Conservation (phyloP, 2,797 vertebrate species). For the Hozukius guyotensis region DNA sequence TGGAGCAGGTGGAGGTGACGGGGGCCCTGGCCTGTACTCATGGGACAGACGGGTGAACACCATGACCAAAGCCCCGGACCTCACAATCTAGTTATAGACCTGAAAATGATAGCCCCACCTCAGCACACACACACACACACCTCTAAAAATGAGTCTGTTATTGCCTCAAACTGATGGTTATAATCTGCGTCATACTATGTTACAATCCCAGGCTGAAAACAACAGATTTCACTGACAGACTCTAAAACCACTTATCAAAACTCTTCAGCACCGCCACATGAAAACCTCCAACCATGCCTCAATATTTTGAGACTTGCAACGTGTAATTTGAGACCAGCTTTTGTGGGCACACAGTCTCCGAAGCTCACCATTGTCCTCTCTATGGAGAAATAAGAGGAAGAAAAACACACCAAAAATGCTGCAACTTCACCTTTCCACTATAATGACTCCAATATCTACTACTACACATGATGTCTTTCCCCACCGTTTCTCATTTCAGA, state of each 20-base stretch:
- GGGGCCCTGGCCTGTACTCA: slow-evolving; percentile 75
- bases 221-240: slow-evolving; percentile 66
- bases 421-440: slow-evolving; percentile 40
- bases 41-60: slow-evolving; percentile 78
- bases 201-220: slow-evolving; percentile 59
- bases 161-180: slow-evolving; percentile 39
- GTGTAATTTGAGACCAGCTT: slow-evolving; percentile 70
- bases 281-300: slow-evolving; percentile 72
- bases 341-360: slow-evolving; percentile 53
- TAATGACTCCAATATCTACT: slow-evolving; percentile 39
- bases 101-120: slow-evolving; percentile 61
- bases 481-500: slow-evolving; percentile 67
- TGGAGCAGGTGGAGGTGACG: slow-evolving; percentile 79
- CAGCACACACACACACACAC: slow-evolving; percentile 34
- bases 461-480: slow-evolving; percentile 49
- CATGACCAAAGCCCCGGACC: slow-evolving; percentile 73
- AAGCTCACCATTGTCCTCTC: slow-evolving; percentile 53
- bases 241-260: slow-evolving; percentile 72
- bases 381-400: not conserved
- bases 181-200: slow-evolving; percentile 51
- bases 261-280: slow-evolving; percentile 61
- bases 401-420: slow-evolving; percentile 17
- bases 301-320: slow-evolving; percentile 73
- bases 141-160: slow-evolving; percentile 38
- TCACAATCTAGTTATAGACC: slow-evolving; percentile 59